phyloP scores from a whole-genome alignment of 92 coral and sea anemone genomes.

The Parazoanthus swiftii region DNA sequence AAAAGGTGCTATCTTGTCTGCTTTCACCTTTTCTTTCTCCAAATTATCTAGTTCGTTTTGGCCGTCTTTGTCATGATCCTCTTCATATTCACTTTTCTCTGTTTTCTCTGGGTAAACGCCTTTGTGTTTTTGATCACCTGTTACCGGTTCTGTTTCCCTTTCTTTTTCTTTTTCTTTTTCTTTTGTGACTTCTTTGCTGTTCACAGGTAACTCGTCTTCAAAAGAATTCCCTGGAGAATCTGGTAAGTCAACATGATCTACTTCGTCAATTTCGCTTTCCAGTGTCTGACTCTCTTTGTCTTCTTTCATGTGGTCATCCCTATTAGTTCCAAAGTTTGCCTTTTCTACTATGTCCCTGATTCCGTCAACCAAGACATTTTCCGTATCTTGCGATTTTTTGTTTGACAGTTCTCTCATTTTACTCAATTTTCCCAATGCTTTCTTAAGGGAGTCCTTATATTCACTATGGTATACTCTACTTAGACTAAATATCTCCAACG shows the following conservation, averaged over 20 bases:
- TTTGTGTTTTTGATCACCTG: neutral
- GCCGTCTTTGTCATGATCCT: neutral
- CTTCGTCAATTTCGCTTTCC: neutral
- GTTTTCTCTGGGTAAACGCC: neutral
- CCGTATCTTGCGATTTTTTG: constrained; percentile 49
- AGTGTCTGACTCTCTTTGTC: neutral
- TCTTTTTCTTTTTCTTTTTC: neutral
- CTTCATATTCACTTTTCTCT: neutral
- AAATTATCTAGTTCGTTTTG: neutral
- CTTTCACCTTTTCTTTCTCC: neutral
- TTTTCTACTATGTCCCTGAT: constrained; percentile 53
- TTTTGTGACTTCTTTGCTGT: neutral
- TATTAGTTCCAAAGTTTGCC: constrained; percentile 51
- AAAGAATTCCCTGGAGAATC: neutral
- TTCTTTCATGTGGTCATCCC: neutral
- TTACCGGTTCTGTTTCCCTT: neutral
- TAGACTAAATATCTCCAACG: constrained; percentile 79
- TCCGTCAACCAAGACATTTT: constrained; percentile 58
- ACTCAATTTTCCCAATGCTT: constrained; percentile 60
- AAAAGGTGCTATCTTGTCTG: too few species aligned
- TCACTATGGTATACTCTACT: constrained; percentile 88
- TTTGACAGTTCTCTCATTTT: constrained; percentile 53
- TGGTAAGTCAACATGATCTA: neutral
- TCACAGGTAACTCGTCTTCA: neutral
- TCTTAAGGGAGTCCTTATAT: constrained; percentile 73